Base-by-base conservation (phyloP, 2,888 invertebrate genomes). In the Patella depressa region DNA sequence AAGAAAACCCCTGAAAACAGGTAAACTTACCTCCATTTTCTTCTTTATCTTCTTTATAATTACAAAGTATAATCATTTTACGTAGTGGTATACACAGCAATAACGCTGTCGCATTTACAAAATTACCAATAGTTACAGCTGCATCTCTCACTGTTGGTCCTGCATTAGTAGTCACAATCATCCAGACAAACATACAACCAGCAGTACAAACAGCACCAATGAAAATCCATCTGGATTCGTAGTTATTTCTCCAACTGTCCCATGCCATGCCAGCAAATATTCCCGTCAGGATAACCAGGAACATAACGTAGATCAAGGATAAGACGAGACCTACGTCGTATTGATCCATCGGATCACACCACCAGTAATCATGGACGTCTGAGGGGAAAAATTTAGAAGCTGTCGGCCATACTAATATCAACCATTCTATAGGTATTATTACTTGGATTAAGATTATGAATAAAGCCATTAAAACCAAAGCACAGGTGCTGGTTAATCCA, bases 341-440 rank as follows among this genome's bases (percentile, higher is more conserved):
- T 77, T 85, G 84, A 53, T 86, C 85, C 7, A 82, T 80, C 0
- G 89, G 88, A 69, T 86, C 85, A 71, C 89, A 89, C 88, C 88
- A 88, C 85, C 86, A 85, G 85, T 86, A 86, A 75, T 89, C 88
- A 72, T 89, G 85, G 11, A 78, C 69, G 14, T 65, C 11, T 53
- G 73, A 79, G 14, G 75, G 77, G 29, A 83, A 80, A 11, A 77
- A 71, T 59, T 81, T 17, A 34, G 86, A 87, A 29, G 90, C 90
- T 17, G 88, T 84, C 0, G 92, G 91, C 1, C 89, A 89, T 29
- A 88, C 88, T 53, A 92, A 83, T 55, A 92, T 88, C 11, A 93
- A 85, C 92, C 92, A 92, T 69, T 91, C 90, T 15, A 89, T 88
- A 3, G 91, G 91, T 45, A 93, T 88, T 65, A 92, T 88, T 65